phyloP scores from a whole-genome alignment of 1,140 invertebrate genomes.

The Drosophila bifasciata region DNA sequence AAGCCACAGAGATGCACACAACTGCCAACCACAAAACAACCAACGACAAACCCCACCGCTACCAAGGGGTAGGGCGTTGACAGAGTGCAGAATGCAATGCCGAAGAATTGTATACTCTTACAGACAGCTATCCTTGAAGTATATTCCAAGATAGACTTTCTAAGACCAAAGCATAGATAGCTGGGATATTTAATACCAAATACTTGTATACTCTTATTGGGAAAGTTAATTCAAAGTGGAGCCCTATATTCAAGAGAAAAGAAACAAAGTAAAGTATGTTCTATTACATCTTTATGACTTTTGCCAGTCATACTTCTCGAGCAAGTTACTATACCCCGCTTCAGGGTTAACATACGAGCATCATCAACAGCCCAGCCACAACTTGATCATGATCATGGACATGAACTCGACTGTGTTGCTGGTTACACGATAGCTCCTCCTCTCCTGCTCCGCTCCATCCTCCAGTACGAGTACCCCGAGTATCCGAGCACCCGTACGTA shows the following conservation, averaged over 20 bases:
- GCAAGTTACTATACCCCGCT: conserved; percentile 7
- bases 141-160: no score
- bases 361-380: conserved; percentile 13
- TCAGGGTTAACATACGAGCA: conserved; percentile 18
- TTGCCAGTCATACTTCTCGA: conserved; percentile 1
- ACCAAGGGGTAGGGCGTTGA: conserved; percentile 13
- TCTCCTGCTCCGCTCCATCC: neutral
- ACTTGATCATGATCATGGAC: conserved; percentile 22
- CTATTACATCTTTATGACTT: neutral
- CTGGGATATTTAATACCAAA: no score
- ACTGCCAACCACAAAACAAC: conserved; percentile 31
- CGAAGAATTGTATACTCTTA: no score
- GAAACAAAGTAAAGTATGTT: neutral
- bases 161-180: no score
- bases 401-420: conserved; percentile 13
- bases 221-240: no score
- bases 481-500: conserved; percentile 2
- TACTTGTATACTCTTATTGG: no score
- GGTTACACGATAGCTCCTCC: neutral
- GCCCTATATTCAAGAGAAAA: no score
- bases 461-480: conserved; percentile 1
- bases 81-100: no score
- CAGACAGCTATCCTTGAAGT: no score
- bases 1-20: conserved; percentile 39
- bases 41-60: conserved; percentile 1